Conservation (phyloP, 2,888 invertebrate species). For the Gerris lacustris region DNA sequence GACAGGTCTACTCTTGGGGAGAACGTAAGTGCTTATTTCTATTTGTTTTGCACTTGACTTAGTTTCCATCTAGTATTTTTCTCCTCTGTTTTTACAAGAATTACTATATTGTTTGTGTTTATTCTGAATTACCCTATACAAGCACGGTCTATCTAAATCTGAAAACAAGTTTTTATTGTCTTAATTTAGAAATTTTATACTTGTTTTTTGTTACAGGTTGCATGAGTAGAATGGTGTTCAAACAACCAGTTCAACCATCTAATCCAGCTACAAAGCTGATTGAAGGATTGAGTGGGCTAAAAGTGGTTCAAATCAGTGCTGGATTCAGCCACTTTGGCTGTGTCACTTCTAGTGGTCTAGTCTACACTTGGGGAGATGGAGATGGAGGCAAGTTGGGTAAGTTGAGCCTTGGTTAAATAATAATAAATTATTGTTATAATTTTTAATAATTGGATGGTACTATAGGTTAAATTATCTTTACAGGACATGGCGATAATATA, state of each 20-base stretch:
- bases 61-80: too few species aligned
- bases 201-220: too few species aligned
- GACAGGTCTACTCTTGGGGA: conserved; percentile 46
- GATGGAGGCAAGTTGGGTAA: conserved; percentile 42
- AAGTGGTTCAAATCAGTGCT: conserved; percentile 43
- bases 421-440: too few species aligned
- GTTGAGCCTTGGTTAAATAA: not conserved
- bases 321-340: conserved; percentile 47
- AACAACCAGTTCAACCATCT: too few species aligned
- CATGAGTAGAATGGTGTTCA: too few species aligned
- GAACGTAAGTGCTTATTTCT: conserved; percentile 37
- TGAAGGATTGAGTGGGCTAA: conserved; percentile 39
- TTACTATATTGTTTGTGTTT: not conserved
- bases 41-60: not conserved
- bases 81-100: not conserved
- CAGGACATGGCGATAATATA: conserved; percentile 49
- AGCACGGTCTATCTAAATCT: too few species aligned
- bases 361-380: conserved; percentile 49
- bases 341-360: conserved; percentile 43
- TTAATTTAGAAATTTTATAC: too few species aligned
- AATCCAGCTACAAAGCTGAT: conserved; percentile 44
- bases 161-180: too few species aligned
- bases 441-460: too few species aligned
- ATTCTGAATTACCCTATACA: too few species aligned
- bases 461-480: conserved; percentile 1